phyloP scores from a whole-genome alignment of 2,797 vertebrate genomes.

The Coranthus polyacanthus region DNA sequence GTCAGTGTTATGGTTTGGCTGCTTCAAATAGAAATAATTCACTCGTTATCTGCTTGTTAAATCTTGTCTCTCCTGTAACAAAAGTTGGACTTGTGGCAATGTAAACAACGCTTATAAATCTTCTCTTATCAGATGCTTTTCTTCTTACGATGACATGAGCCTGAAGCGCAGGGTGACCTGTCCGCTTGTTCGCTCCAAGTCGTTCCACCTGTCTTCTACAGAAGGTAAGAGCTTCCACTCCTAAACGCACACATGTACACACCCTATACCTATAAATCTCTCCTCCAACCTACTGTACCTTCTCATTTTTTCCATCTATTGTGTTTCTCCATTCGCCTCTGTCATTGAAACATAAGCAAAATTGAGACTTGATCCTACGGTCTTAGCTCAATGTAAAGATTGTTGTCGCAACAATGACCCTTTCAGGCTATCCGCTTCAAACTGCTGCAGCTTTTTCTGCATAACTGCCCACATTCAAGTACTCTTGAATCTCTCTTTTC shows the following conservation, averaged over 20 bases:
- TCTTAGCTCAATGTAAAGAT: conserved; percentile 2
- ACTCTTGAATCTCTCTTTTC: conserved; percentile 5
- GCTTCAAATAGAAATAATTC: neutral
- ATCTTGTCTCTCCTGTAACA: conserved; percentile 1
- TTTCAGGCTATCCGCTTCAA: conserved; percentile 17
- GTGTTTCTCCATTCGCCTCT: conserved; percentile 20
- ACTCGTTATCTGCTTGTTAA: conserved; percentile 1
- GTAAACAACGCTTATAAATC: neutral
- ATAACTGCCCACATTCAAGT: conserved; percentile 6
- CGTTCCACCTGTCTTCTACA: conserved; percentile 92
- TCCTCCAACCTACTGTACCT: conserved; percentile 24
- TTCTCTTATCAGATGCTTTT: conserved; percentile 88
- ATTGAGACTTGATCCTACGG: conserved; percentile 5
- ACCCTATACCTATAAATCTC: neutral
- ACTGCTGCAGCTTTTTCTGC: conserved; percentile 13
- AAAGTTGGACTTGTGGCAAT: too few species aligned
- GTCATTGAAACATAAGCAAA: conserved; percentile 30
- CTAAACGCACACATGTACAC: neutral
- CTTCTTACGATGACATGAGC: conserved; percentile 98
- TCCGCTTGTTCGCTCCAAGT: conserved; percentile 96
- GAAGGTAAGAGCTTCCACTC: conserved; percentile 88
- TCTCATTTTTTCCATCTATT: conserved; percentile 25
- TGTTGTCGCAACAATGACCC: neutral
- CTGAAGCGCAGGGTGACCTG: conserved; percentile 94
- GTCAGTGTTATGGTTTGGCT: neutral